phyloP scores from a whole-genome alignment of 2,113 vertebrate species.

The Clupea harengus region DNA sequence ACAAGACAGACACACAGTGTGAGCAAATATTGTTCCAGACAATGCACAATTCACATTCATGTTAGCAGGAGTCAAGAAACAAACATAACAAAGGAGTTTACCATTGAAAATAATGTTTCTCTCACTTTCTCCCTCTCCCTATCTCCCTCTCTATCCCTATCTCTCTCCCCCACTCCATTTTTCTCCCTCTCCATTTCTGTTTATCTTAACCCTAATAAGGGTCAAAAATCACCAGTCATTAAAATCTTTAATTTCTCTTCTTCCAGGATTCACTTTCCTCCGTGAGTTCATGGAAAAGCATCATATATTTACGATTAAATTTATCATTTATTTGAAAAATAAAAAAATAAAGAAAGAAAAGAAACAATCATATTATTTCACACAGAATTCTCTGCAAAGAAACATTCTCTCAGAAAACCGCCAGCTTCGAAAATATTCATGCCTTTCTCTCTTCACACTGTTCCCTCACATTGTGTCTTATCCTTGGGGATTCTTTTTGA shows the following conservation, averaged over 20 bases:
- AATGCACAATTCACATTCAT: constrained; percentile 31
- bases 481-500: constrained; percentile 24
- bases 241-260: not conserved
- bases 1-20: constrained; percentile 45
- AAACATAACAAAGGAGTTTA: not conserved
- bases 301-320: not conserved
- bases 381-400: not conserved
- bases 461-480: not conserved
- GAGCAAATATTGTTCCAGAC: constrained; percentile 59
- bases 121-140: not conserved
- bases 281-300: not conserved
- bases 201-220: not conserved
- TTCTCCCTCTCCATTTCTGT: not conserved
- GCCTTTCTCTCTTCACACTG: not conserved
- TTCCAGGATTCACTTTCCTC: not conserved
- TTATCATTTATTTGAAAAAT: not conserved
- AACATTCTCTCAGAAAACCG: not conserved
- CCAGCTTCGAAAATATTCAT: not conserved
- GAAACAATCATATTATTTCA: not conserved
- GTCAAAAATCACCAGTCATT: not conserved
- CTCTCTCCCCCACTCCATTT: not conserved
- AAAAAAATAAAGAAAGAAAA: not conserved
- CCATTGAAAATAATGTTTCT: not conserved
- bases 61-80: not conserved
- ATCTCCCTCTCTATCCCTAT: not conserved